Conservation (phyloP, 2,797 vertebrate species). For the Mionectes olivaceus region DNA sequence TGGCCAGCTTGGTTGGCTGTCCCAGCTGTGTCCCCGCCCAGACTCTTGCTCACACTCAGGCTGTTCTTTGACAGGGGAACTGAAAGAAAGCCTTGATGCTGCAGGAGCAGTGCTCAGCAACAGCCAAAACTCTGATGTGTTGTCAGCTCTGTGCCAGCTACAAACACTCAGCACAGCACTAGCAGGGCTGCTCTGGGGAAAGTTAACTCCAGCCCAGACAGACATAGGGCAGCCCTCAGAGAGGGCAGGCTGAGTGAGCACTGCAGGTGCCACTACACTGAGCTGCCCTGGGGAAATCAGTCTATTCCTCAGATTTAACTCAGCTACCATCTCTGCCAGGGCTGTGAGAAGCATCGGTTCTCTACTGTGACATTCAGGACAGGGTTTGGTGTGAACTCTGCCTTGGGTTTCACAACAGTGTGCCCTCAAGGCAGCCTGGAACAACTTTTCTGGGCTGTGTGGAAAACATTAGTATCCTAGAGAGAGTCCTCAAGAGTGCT, state of each 20-base stretch:
- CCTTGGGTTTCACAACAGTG: rapidly evolving
- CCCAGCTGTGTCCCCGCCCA: not conserved
- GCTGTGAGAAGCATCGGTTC: not conserved
- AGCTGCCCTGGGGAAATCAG: not conserved
- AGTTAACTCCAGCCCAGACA: not conserved
- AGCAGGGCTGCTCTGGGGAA: not conserved
- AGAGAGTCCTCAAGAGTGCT: not conserved
- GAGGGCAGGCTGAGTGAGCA: not conserved
- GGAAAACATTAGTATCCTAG: not conserved
- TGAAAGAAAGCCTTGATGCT: not conserved
- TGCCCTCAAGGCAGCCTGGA: not conserved
- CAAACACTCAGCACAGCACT: not conserved
- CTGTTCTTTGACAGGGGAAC: not conserved
- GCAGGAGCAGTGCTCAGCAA: not conserved
- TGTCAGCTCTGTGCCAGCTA: not conserved
- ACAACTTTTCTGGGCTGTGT: not conserved
- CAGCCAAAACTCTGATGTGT: not conserved
- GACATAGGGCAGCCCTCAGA: not conserved
- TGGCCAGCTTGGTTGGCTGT: not conserved
- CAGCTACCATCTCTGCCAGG: not conserved
- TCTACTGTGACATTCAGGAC: not conserved
- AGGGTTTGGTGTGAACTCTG: not conserved
- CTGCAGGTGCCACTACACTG: not conserved
- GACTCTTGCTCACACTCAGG: not conserved
- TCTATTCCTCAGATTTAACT: not conserved